A percentile compares a stretch with the other conserved stretches of the same genome.
Evolutionary conservation across 1,140 invertebrate genomes (phyloP).

Genomic region (Helicoverpa armigera): DNA sequence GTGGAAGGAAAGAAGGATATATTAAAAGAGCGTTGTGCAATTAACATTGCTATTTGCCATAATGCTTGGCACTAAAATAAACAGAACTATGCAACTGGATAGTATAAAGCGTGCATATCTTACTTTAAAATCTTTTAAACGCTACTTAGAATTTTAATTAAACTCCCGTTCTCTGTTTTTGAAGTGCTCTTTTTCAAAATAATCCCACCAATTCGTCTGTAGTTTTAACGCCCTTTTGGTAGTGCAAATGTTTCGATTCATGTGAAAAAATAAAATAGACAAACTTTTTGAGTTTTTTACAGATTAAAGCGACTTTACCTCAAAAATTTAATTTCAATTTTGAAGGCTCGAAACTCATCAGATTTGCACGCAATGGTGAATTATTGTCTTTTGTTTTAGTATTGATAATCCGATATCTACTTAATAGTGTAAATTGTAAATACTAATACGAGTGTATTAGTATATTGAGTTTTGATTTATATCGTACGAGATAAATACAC

Average conservation of each 20-base stretch:
- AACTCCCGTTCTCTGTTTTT: neutral
- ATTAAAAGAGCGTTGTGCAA: conserved; percentile 62
- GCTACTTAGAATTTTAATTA: conserved; percentile 46
- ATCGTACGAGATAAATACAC: neutral
- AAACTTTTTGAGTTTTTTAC: neutral
- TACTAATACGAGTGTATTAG: neutral
- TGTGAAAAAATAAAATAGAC: neutral
- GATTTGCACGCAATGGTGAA: conserved; percentile 21
- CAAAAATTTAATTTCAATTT: conserved; percentile 30
- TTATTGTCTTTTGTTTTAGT: conserved; percentile 2
- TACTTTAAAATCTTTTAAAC: conserved; percentile 43
- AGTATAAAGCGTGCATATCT: conserved; percentile 32
- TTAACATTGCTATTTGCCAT: conserved; percentile 58
- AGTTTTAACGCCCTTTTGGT: neutral
- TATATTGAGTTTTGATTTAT: neutral
- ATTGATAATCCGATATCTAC: neutral
- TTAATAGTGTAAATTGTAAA: neutral
- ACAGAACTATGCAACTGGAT: conserved; percentile 46
- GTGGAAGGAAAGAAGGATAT: conserved; percentile 56
- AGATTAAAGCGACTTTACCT: neutral
- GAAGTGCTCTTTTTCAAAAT: neutral
- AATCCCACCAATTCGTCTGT: neutral
- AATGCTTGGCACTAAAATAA: conserved; percentile 40
- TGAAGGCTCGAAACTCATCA: conserved; percentile 9
- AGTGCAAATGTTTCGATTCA: neutral